Base-by-base conservation (phyloP, 2,113 vertebrate genomes). In the Epinephelus moara region DNA sequence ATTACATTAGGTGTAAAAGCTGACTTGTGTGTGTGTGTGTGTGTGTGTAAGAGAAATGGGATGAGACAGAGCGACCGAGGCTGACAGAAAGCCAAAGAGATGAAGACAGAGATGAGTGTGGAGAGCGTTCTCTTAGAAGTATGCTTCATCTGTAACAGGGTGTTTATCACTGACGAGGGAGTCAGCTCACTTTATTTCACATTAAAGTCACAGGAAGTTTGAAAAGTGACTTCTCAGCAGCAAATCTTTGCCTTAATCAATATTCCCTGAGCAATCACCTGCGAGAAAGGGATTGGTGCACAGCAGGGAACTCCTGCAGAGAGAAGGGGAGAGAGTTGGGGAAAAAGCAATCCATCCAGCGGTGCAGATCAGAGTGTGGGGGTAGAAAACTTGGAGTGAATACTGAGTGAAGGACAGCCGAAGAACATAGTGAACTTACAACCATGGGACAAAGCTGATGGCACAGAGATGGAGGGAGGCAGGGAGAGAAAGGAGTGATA, bases 251-350 rank as follows among this genome's bases (percentile, higher is more conserved):
- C 89, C 81, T 92, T 91, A 91, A 95, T 95, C 94, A 95, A 96
- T 96, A 95, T 95, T 95, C 94, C 87, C 84, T 70, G 82, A 89
- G 94, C 94, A 95, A 95, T 95, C 95, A 94, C 92, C 93, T 93
- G 88, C 75, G 50, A 91, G 91, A 92, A 92, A 85, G 85, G 88
- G 94, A 93, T 93, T 88, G 94, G 86, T 37, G 89, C 92, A 64
- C 94, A 94, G 94, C 94, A 52, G 88, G 92, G 90, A 82, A 80
- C 93, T 88, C 90, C 89, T 88, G 86, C 90, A 70, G 89, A 88
- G 87, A 86, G 78, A 78, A 69, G 49, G 62, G 64, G 68, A 70
- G 71, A 67, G 73, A 81, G 72, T 79, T 57, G 49, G 69, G 59
- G 70, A 75, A 80, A 84, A 80, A 59, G 89, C 84, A 91, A 90